Conservation (phyloP, 2,888 invertebrate species). For the Argyresthia goedartella region DNA sequence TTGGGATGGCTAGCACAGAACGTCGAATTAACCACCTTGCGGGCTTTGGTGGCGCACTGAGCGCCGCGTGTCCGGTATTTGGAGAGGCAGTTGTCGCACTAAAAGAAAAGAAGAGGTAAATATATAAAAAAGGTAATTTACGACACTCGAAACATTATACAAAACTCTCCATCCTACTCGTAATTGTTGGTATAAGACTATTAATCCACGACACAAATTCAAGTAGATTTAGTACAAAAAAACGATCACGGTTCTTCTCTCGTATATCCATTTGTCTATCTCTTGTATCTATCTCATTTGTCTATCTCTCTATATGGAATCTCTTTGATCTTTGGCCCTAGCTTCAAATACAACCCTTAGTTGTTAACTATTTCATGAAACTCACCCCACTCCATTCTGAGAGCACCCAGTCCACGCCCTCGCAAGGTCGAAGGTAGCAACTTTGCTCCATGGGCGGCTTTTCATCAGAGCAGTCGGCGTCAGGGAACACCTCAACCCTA, state of each 20-base stretch:
- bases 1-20: constrained; percentile 76
- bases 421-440: constrained; percentile 87
- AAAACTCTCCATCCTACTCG: no score
- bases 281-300: no score
- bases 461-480: constrained; percentile 74
- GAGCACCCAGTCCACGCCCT: constrained; percentile 91
- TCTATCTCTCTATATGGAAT: no score
- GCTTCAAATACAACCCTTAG: no score
- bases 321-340: no score
- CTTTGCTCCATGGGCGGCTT: constrained; percentile 78
- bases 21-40: constrained; percentile 75
- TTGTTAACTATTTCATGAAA: constrained; percentile 9
- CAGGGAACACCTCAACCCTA: constrained; percentile 75
- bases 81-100: constrained; percentile 87
- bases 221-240: no score
- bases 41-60: constrained; percentile 79
- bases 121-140: no score
- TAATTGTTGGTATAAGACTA: no score
- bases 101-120: constrained; percentile 17
- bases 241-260: no score
- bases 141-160: no score
- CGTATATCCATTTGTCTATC: no score
- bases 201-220: no score
- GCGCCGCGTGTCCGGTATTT: constrained; percentile 80
- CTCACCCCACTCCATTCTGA: constrained; percentile 91